Conservation (phyloP, 2,113 vertebrate species). For the Anthoscopus minutus region DNA sequence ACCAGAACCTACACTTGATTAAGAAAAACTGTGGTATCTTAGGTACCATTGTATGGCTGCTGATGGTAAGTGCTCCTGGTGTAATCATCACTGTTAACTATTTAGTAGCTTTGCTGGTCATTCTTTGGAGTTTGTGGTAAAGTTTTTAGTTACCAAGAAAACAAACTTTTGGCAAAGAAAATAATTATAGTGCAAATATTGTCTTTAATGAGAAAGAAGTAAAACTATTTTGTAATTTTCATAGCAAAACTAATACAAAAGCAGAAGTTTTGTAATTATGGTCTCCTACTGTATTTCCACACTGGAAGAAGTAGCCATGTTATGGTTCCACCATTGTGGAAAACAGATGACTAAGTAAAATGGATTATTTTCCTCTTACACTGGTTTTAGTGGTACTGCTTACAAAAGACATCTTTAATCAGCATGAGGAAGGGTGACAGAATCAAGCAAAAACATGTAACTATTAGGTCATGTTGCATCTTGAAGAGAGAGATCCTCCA, state of each 20-base stretch:
- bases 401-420: neutral
- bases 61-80: neutral
- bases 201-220: neutral
- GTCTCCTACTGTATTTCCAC: neutral
- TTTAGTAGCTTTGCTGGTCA: neutral
- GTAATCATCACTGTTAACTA: neutral
- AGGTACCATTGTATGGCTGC: neutral
- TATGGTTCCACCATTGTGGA: neutral
- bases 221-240: neutral
- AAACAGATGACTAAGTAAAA: neutral
- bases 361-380: neutral
- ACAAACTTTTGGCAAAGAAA: neutral
- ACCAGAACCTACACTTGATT: neutral
- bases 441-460: conserved; percentile 30
- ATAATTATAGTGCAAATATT: neutral
- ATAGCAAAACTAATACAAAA: neutral
- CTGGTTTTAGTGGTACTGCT: neutral
- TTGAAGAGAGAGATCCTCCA: conserved; percentile 14
- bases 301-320: neutral
- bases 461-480: conserved; percentile 1
- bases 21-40: neutral
- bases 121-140: neutral
- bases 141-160: neutral
- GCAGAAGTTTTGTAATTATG: neutral
- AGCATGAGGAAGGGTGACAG: neutral